Conservation (phyloP, 2,888 invertebrate species). For the Cacoxenus indagator region DNA sequence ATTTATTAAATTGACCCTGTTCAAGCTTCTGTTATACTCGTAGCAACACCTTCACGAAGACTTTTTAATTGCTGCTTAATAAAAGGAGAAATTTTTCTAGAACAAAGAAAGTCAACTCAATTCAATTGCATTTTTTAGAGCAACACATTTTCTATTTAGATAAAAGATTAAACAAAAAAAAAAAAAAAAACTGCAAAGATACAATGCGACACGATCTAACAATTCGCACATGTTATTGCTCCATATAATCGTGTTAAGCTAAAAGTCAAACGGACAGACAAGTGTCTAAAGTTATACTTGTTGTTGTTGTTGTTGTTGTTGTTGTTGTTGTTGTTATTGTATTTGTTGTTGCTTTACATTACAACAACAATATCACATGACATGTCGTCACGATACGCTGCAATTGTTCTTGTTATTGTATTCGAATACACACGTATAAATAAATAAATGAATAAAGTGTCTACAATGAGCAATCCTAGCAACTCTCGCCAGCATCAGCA, state of each 20-base stretch:
- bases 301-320: not conserved
- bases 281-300: not conserved
- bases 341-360: not conserved
- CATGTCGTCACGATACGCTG: constrained; percentile 10
- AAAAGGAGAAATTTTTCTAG: not conserved
- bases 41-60: not conserved
- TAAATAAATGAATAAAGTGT: not conserved
- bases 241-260: constrained; percentile 15
- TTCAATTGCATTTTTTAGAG: not conserved
- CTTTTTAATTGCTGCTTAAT: not conserved
- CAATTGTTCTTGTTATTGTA: not conserved
- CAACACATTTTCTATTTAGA: no score
- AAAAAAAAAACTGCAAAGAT: not conserved
- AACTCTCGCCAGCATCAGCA: not conserved
- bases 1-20: constrained; percentile 25
- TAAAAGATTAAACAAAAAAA: not conserved
- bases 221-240: constrained; percentile 20
- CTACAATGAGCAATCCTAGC: not conserved
- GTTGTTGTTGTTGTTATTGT: not conserved
- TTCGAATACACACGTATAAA: not conserved
- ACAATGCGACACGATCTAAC: not conserved
- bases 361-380: no score
- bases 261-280: constrained; percentile 1
- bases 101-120: not conserved
- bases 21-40: not conserved